Conservation (phyloP, 2,888 invertebrate species). For the Monopis laevigella region DNA sequence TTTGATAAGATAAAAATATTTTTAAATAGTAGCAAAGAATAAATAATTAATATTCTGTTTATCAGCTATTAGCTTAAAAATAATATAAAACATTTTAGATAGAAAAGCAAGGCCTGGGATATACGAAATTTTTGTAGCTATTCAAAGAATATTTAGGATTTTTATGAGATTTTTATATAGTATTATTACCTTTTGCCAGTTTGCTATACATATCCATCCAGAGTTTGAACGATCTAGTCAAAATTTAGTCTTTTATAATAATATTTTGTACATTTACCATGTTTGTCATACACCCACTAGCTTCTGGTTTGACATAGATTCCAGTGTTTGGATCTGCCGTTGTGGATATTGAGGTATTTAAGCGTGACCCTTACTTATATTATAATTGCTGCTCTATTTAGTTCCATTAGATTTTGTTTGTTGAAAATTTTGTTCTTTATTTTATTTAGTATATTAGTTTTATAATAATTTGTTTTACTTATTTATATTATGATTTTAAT, state of each 20-base stretch:
- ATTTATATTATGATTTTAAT: constrained; percentile 2
- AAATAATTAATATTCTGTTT: too few relatives aligned
- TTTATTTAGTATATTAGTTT: constrained; percentile 9
- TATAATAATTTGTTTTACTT: not conserved
- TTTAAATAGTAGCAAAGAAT: too few relatives aligned
- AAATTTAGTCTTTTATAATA: constrained; percentile 4
- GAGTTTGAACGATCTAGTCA: constrained; percentile 30
- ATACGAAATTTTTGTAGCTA: too few relatives aligned
- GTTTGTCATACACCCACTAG: not conserved
- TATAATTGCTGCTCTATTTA: not conserved
- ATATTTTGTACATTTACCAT: too few relatives aligned
- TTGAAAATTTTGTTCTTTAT: constrained; percentile 13
- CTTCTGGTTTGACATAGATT: constrained; percentile 32
- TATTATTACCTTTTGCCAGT: constrained; percentile 40
- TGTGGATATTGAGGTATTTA: constrained; percentile 32
- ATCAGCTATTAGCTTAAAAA: too few relatives aligned
- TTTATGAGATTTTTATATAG: constrained; percentile 29
- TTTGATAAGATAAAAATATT: too few relatives aligned
- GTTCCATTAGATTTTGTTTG: constrained; percentile 14
- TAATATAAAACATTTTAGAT: too few relatives aligned
- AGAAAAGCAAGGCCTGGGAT: too few relatives aligned
- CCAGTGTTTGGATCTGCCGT: constrained; percentile 64
- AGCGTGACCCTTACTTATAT: constrained; percentile 47
- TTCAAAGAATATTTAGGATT: too few relatives aligned
- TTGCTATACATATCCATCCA: constrained; percentile 58